Percentiles rank a stretch among this genome's conserved stretches.
Conservation (phyloP, 2,888 invertebrate species). For the Drosophila melanosoma region DNA sequence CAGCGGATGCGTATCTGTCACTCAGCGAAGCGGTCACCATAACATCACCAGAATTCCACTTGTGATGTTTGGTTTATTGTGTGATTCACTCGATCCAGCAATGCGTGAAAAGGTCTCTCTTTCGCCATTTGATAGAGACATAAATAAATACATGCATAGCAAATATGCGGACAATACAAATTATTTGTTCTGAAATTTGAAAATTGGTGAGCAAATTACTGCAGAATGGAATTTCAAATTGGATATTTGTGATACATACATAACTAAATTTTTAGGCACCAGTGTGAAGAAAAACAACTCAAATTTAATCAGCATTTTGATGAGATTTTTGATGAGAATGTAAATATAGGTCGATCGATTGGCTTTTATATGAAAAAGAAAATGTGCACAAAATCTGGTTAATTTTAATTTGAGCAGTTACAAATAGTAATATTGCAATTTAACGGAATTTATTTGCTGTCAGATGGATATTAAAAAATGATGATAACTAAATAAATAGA, state of each 20-base stretch:
- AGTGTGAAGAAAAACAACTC: constrained; percentile 23
- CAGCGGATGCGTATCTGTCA: constrained; percentile 69
- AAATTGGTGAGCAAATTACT: constrained; percentile 56
- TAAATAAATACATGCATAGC: not conserved
- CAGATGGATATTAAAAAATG: too few relatives aligned
- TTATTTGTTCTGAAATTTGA: constrained; percentile 34
- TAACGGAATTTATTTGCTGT: not conserved
- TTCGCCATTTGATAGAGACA: constrained; percentile 51
- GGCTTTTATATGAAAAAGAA: constrained; percentile 9
- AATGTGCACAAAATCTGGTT: not conserved
- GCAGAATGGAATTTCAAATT: constrained; percentile 45
- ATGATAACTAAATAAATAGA: too few relatives aligned
- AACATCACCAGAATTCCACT: constrained; percentile 27
- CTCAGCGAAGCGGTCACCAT: constrained; percentile 53
- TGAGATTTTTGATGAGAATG: constrained; percentile 27
- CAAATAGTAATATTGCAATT: not conserved
- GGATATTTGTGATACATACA: constrained; percentile 19
- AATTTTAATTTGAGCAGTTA: not conserved
- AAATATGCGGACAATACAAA: constrained; percentile 24
- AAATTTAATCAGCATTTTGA: constrained; percentile 67
- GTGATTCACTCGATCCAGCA: constrained; percentile 53
- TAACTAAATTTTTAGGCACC: not conserved
- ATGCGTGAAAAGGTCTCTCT: constrained; percentile 56
- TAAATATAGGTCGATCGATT: constrained; percentile 6
- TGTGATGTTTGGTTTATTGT: constrained; percentile 40